phyloP scores from a whole-genome alignment of 2,113 vertebrate genomes.

The Pitta sordida region DNA sequence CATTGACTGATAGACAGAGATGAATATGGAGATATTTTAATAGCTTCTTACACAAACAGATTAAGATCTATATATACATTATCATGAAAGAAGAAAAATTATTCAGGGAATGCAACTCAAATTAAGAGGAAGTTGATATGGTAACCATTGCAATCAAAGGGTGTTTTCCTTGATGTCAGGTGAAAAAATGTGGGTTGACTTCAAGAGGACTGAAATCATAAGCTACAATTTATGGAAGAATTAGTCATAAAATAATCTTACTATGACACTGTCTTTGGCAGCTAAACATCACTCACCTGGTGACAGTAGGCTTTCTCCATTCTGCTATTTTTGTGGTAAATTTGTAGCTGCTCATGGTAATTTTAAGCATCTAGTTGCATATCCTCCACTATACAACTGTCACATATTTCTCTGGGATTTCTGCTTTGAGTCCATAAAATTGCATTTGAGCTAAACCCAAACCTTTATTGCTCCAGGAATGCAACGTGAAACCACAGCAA shows the following conservation, averaged over 20 bases:
- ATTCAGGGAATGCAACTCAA: conserved; percentile 20
- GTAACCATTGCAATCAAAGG: conserved; percentile 17
- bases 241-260: conserved; percentile 1
- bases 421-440: neutral
- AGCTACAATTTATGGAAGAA: conserved; percentile 10
- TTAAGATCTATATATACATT: conserved; percentile 55
- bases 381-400: neutral
- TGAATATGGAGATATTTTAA: conserved; percentile 62
- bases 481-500: neutral
- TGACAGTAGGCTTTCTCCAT: neutral
- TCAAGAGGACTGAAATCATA: neutral
- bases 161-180: neutral
- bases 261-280: neutral
- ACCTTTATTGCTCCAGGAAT: neutral
- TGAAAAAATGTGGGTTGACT: neutral
- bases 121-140: conserved; percentile 40
- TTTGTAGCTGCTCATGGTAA: neutral
- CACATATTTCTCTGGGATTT: neutral
- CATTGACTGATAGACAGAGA: conserved; percentile 65
- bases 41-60: conserved; percentile 50
- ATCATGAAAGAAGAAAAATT: conserved; percentile 47
- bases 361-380: neutral
- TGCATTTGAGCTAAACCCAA: neutral
- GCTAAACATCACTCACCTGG: neutral
- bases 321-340: neutral